These are phyloP conservation scores for Nicator chloris DNA, from an alignment of 2,113 vertebrate genomes.

Conservation along the genomic window DNA sequence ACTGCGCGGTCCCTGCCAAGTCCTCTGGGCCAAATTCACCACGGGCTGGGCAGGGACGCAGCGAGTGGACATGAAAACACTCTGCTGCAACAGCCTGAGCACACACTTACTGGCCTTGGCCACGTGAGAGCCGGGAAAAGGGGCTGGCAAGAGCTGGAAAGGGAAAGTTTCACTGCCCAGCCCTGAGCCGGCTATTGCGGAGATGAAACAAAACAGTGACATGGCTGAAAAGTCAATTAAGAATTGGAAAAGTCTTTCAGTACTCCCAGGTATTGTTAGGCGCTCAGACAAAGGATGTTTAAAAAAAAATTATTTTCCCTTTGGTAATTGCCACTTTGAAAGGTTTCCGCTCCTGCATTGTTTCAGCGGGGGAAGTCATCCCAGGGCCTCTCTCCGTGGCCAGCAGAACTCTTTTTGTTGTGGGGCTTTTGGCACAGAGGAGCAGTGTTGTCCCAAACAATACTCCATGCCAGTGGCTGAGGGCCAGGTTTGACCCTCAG, in stretches of 20 bases:
- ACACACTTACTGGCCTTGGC: not conserved
- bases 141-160: conserved; percentile 9
- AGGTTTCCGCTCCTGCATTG: conserved; percentile 28
- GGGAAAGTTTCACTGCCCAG: conserved; percentile 1
- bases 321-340: not conserved
- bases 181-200: not conserved
- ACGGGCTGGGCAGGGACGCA: not conserved
- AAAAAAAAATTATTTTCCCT: not conserved
- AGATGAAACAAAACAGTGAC: not conserved
- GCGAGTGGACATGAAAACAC: not conserved
- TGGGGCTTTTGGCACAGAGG: not conserved
- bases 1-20: not conserved
- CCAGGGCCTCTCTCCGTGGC: not conserved
- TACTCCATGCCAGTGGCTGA: not conserved
- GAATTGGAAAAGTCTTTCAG: not conserved
- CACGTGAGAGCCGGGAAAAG: not conserved
- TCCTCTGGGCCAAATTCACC: not conserved
- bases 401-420: not conserved
- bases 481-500: not conserved
- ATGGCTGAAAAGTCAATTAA: conserved; percentile 13
- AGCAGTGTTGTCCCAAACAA: not conserved
- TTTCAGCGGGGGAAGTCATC: not conserved
- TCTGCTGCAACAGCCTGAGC: not conserved
- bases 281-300: conserved; percentile 12
- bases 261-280: conserved; percentile 25